Base-by-base conservation (phyloP, 2,797 vertebrate species). In the Euthynnus affinis region DNA sequence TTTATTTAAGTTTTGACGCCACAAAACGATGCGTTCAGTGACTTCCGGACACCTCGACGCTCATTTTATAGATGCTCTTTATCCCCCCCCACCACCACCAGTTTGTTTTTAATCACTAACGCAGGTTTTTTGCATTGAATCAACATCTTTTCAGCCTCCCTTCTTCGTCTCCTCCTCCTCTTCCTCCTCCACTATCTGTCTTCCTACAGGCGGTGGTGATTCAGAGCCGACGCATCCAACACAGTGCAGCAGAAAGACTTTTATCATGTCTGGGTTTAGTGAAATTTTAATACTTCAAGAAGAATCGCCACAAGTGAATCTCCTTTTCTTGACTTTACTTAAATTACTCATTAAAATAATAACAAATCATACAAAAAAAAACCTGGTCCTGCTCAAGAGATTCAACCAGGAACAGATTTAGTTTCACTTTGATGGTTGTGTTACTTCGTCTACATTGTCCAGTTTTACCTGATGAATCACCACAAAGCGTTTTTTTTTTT, bases 201-300 rank as follows among this genome's bases (percentile, higher is more conserved):
- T 68, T 85, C 85, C 83, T 71, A 81, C 82, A 71, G 72, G 44
- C 76, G 2, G 70, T n/a, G n/a, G n/a, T 90, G 86, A 90, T 72
- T 90, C 90, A 90, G 82, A 85, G 5, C 34, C 75, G 66, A n/a
- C 56, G 3, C 59, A n/a, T 74, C 56, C 74, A 48, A 20, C 69
- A 25, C 71, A 4, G 62, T 37, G 48, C 57, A 20, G 9, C 18
- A 69, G 62, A 79, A 7, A 64, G n/a, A 12, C 9, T 72, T 53
- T 66, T 18, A 62, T 23, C 25, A 66, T n/a, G 60, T 74, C 56
- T 2, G 34, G 23, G 49, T 76, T 56, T 32, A 9, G 37, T 40
- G 27, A 3, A 61, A 57, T 23, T n/a, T 61, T n/a, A 40, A 27
- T 55, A 53, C n/a, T 70, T 71, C 8, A 59, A n/a, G 48, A 79